A percentile compares a stretch with the other conserved stretches of the same genome.
phyloP scores from a whole-genome alignment of 1,140 invertebrate species.

The Orussus abietinus region DNA sequence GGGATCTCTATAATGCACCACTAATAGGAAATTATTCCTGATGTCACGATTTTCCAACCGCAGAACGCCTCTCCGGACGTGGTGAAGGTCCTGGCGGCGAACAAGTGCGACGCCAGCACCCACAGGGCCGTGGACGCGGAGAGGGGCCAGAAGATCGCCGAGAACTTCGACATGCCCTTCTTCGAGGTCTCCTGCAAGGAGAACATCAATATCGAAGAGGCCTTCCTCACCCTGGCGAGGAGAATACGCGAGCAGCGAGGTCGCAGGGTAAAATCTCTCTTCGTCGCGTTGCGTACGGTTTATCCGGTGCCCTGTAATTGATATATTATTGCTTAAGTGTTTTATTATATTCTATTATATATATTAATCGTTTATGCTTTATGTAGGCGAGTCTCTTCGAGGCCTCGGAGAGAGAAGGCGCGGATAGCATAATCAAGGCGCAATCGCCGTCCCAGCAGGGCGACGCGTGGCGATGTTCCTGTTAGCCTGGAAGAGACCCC shows the following conservation, averaged over 20 bases:
- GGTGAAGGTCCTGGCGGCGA: constrained; percentile 78
- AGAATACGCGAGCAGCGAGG: constrained; percentile 77
- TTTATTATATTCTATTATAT: no score
- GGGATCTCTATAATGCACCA: no score
- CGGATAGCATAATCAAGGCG: constrained; percentile 37
- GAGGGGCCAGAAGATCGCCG: constrained; percentile 80
- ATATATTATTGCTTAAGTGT: no score
- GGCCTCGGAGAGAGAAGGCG: constrained; percentile 38
- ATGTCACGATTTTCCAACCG: no score
- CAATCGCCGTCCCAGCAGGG: constrained; percentile 36
- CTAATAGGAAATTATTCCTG: no score
- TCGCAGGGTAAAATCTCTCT: constrained; percentile 67
- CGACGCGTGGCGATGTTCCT: constrained; percentile 40
- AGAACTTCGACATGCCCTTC: constrained; percentile 88
- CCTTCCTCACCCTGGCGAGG: constrained; percentile 76
- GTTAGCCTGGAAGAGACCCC: constrained; percentile 26
- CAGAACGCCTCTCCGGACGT: constrained; percentile 84
- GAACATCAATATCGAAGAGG: constrained; percentile 85
- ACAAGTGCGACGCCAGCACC: constrained; percentile 76
- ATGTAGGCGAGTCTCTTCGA: constrained; percentile 42
- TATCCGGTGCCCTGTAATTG: no score
- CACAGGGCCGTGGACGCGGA: constrained; percentile 73
- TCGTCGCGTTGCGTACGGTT: no score
- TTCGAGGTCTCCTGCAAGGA: constrained; percentile 90
- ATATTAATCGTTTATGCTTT: no score